Percentiles rank a stretch among this genome's conserved stretches.
These are phyloP conservation scores for Campoletis raptor DNA, from an alignment of 2,888 invertebrate species.

Conservation along the genomic window DNA sequence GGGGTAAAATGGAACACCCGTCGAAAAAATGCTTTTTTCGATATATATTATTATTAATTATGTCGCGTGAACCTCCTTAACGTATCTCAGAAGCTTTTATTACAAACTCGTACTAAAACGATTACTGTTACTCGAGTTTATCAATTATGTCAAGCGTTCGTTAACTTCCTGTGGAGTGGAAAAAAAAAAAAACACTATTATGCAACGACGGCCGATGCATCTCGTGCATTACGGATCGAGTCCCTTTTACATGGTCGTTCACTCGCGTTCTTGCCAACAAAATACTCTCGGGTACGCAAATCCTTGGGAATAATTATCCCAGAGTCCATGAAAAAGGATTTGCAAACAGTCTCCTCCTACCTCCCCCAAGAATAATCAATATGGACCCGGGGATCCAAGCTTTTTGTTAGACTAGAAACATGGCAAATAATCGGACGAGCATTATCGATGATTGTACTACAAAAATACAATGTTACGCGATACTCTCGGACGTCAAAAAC, in stretches of 20 bases:
- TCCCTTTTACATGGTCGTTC: not conserved
- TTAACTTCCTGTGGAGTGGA: not conserved
- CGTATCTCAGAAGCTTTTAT: not conserved
- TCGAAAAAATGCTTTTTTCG: no score
- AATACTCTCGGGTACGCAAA: not conserved
- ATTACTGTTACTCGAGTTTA: not conserved
- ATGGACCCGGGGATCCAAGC: not conserved
- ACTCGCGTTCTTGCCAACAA: not conserved
- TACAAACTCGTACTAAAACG: not conserved
- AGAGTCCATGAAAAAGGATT: not conserved
- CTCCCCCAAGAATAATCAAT: constrained; percentile 5
- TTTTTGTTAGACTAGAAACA: not conserved
- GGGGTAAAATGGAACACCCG: no score
- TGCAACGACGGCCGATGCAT: not conserved
- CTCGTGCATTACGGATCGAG: not conserved
- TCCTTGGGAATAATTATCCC: not conserved
- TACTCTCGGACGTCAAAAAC: not conserved
- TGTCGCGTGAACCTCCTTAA: no score
- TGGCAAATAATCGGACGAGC: not conserved
- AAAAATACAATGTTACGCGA: not conserved
- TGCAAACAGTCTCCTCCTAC: not conserved
- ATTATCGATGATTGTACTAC: constrained; percentile 13
- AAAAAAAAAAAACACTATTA: not conserved
- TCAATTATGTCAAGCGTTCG: constrained; percentile 20
- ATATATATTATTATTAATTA: no score